Percentiles rank a stretch among this genome's conserved stretches.
Conservation (phyloP, 2,888 invertebrate species). For the Dicycla oo region DNA sequence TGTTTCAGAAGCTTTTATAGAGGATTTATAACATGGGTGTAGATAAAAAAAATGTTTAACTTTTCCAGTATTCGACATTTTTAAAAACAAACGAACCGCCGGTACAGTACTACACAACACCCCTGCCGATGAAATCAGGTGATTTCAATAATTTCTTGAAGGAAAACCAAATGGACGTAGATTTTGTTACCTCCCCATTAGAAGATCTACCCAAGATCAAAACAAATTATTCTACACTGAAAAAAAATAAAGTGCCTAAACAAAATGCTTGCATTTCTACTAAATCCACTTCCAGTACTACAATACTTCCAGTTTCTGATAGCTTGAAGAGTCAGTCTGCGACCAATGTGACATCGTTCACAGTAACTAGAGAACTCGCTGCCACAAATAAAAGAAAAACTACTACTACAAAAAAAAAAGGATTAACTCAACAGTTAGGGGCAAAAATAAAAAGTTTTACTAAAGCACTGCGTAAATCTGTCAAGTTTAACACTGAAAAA, state of each 20-base stretch:
- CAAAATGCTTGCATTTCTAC: not conserved
- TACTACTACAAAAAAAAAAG: too few species aligned
- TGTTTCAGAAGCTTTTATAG: too few species aligned
- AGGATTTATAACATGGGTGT: too few species aligned
- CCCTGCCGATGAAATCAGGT: slow-evolving; percentile 77
- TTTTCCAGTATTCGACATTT: slow-evolving; percentile 62
- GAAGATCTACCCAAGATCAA: slow-evolving; percentile 44
- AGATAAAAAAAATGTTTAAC: not conserved
- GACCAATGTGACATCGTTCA: not conserved
- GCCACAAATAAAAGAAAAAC: too few species aligned
- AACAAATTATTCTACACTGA: not conserved
- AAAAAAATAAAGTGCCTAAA: not conserved
- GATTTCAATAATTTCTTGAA: slow-evolving; percentile 80
- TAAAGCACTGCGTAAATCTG: not conserved
- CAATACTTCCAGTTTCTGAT: fast-evolving
- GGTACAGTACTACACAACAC: slow-evolving; percentile 77
- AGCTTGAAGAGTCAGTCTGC: not conserved
- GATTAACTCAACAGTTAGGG: not conserved
- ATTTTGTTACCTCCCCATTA: slow-evolving; percentile 74
- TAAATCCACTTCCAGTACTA: not conserved
- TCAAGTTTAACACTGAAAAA: not conserved
- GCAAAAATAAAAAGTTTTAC: not conserved
- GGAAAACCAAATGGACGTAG: slow-evolving; percentile 75
- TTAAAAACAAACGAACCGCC: slow-evolving; percentile 73
- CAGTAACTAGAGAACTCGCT: fast-evolving